Evolutionary conservation across 2,888 invertebrate species (phyloP), one percentile per base, ranked within the genome.

Genomic region (Eurois occulta): DNA sequence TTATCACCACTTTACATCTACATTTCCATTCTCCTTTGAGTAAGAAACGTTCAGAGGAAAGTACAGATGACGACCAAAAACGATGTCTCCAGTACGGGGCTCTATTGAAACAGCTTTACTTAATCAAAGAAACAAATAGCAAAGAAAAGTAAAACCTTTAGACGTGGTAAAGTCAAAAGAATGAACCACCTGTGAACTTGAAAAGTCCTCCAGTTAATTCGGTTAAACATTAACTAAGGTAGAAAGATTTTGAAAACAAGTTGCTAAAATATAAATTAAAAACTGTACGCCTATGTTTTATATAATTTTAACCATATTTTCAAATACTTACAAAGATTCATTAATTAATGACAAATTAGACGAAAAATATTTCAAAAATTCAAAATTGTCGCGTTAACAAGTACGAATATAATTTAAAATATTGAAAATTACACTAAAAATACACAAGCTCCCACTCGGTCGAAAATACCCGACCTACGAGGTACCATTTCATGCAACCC

Each of bases 401-500:
- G 1, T 2, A 48, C 24, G 32, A 62, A 68, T 75, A 70, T 64
- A 73, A 77, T 75, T 82, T 80, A 35, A 79, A 86, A 72, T 68
- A 58, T 68, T 73, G 78, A 78, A 73, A 80, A 81, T 69, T 85
- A 68, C 62, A 62, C 76, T 73, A 86, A 87, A 88, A 86, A 84
- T 78, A 85, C 72, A 80, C 82, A 84, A 85, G 84, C 79, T 81
- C 75, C 80, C 67, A 69, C 76, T 78, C 80, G 84, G 87, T 88
- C 86, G 78, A 82, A 90, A 91, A 90, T 90, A 91, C 88, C 86
- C 81, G 79, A 76, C 74, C 66, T 88, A 82, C 87, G 86, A 85
- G 85, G 81, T 81, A 87, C 87, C 90, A 89, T 91, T 92, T 91
- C 91, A 90, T 91, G 91, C 92, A 92, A 94, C 93, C 93, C 93